Evolutionary conservation across 2,113 vertebrate species (phyloP), one percentile per base, ranked within the genome.

Genomic region (Dolichallabes microphthalmus): DNA sequence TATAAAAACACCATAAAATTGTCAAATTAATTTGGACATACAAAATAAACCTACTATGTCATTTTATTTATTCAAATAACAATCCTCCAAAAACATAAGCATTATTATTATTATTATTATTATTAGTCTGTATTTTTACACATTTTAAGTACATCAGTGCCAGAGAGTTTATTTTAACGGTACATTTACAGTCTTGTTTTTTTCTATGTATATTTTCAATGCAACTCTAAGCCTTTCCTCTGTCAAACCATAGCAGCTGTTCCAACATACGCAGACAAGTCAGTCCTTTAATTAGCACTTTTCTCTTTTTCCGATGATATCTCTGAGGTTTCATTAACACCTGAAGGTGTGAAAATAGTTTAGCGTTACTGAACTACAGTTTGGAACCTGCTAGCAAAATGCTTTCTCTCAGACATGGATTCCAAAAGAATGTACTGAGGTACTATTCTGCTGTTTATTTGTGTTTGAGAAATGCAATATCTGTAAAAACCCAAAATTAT

Each of bases 271-370:
- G 17, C 55, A 17, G 19, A 27, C 27, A 10, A 20, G 53, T 63
- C 50, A n/a, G 52, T 30, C 64, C 82, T 63, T 86, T 84, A 84
- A 89, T 79, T 60, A 84, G 64, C 66, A 64, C 61, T 32, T 20
- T 32, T 89, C 87, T 79, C 71, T 78, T 88, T 82, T 86, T 85
- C 60, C 45, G 22, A 45, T 32, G 20, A 6, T 20, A 35, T 57
- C 82, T 82, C 79, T 81, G 77, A 89, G 35, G 73, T 87, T 86
- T 86, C 88, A 89, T 89, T 87, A 87, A 73, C 78, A 87, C 82
- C 82, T 87, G 69, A 73, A 86, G 74, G 80, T 82, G 58, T 73
- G 81, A 87, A 57, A 86, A 66, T 57, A 52, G 58, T 76, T 82
- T 84, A 68, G 68, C 61, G 57, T 35, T 20, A 64, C 66, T 61